Evolutionary conservation across 2,797 vertebrate species (phyloP).

Genomic region (Amazona finschi): DNA sequence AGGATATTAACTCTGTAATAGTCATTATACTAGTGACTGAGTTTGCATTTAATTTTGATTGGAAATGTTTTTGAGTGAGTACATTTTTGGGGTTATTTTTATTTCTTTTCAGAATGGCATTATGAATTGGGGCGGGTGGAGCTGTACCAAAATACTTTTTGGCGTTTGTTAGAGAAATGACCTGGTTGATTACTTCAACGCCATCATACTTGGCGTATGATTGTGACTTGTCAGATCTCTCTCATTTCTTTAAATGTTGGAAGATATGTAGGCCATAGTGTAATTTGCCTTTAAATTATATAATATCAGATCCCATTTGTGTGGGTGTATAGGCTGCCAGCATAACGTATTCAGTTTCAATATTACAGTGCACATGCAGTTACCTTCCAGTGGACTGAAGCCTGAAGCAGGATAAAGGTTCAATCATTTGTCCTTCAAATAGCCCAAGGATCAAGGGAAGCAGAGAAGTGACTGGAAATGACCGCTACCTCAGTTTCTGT

Average conservation of each 20-base stretch:
- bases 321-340: background rate
- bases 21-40: background rate
- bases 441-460: background rate
- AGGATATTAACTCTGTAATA: background rate
- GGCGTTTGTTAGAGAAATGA: background rate
- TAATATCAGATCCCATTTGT: background rate
- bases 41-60: background rate
- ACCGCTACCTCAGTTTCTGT: background rate
- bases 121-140: background rate
- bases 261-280: background rate
- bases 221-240: background rate
- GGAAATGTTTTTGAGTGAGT: background rate
- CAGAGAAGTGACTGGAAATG: background rate
- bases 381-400: background rate
- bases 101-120: background rate
- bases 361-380: background rate
- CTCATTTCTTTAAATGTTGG: background rate
- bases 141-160: background rate
- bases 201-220: background rate
- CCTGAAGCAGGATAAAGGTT: background rate
- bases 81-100: background rate
- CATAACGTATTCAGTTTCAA: rapidly evolving
- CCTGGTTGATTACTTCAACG: background rate
- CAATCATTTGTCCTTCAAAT: background rate
- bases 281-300: background rate